Conservation (phyloP, 2,113 vertebrate genomes). For the Lophotis ruficrista region DNA sequence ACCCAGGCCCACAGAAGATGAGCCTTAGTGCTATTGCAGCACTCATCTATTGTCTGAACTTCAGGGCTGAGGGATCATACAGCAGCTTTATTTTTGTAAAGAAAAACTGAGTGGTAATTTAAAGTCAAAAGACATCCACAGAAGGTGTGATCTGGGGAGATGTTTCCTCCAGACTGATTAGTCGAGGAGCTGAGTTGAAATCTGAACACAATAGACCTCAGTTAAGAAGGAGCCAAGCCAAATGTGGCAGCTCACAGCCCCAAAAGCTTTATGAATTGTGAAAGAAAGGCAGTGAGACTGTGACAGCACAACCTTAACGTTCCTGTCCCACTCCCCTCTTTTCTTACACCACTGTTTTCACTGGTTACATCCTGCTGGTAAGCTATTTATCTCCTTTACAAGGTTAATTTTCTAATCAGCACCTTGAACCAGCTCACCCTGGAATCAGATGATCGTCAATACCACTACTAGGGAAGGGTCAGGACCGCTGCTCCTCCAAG, state of each 20-base stretch:
- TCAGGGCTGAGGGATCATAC: neutral
- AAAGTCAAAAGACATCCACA: neutral
- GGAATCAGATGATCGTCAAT: neutral
- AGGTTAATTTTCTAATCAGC: neutral
- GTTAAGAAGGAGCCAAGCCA: neutral
- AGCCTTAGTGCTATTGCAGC: neutral
- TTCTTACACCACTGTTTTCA: neutral
- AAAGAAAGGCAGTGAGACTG: neutral
- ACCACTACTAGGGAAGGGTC: neutral
- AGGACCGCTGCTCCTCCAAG: neutral
- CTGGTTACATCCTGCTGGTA: neutral
- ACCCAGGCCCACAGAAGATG: neutral
- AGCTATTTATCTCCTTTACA: neutral
- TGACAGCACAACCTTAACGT: neutral
- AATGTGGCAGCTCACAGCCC: neutral
- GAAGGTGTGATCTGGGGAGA: neutral
- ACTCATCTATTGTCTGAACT: neutral
- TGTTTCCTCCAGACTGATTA: neutral
- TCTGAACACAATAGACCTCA: neutral
- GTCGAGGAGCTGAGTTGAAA: neutral
- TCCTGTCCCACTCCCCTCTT: neutral
- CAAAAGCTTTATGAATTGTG: neutral
- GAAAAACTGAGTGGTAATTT: neutral
- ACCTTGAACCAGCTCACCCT: neutral
- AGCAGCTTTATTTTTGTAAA: neutral